Evolutionary conservation across 2,888 invertebrate species (phyloP), one percentile per base, ranked within the genome.

Genomic region (Iselma pallidipennis): DNA sequence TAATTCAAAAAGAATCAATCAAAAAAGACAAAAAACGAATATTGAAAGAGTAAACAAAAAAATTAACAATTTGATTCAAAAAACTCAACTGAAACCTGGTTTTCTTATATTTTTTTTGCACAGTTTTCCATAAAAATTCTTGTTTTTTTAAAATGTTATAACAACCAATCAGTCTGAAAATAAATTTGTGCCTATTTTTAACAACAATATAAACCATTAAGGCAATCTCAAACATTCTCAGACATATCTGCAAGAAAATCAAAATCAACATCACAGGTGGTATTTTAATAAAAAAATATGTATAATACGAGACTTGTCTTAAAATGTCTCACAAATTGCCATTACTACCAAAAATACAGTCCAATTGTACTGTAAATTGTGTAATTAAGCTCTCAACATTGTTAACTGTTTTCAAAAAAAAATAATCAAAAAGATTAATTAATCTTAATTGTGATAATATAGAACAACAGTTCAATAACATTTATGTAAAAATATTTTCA

Each of bases 401-500:
- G 16, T 37, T 16, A 37, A 37, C 16, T 37, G 37, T 37, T 33
- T n/a, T n/a, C n/a, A n/a, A n/a, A n/a, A 33, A 33, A 33, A 10
- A 45, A 21, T 16, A 37, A 14, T 16, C 1, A 9, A 16, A 19
- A 16, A 45, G 4, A 45, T 21, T 68, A 45, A 10, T 21, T 45
- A 19, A 42, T 45, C 21, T 21, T 21, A 10, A 45, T 25, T 25
- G 25, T 25, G 25, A 25, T 25, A 25, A 25, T 25, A 25, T 25
- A 25, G 25, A 25, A 25, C 6, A 72, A 71, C 70, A 71, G 65
- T 70, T 71, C 63, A 65, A 70, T 70, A 73, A 73, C 73, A 73
- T 70, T n/a, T 73, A 66, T 71, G 71, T 71, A 71, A 71, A 71
- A 76, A 78, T 78, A 78, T 73, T 70, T 73, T 78, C 77, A 78